phyloP scores from a whole-genome alignment of 2,888 invertebrate species.

The Nemurella pictetii region DNA sequence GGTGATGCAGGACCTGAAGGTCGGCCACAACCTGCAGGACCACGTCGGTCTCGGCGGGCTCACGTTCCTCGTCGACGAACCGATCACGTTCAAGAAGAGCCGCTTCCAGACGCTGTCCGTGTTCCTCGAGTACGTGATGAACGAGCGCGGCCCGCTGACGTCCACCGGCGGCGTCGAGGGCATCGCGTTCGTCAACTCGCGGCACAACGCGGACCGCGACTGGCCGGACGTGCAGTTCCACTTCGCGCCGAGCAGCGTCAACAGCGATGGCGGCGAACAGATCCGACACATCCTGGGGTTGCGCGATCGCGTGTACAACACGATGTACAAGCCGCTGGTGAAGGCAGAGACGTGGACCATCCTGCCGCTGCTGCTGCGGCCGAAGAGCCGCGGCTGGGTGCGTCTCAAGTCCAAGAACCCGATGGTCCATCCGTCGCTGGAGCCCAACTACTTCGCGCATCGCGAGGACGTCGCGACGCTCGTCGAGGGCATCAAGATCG shows the following conservation, averaged over 20 bases:
- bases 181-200: slow-evolving; percentile 83
- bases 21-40: slow-evolving; percentile 69
- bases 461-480: slow-evolving; percentile 74
- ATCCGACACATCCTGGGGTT: slow-evolving; percentile 67
- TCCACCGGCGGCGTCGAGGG: slow-evolving; percentile 81
- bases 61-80: slow-evolving; percentile 80
- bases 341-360: slow-evolving; percentile 84
- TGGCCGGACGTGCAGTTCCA: slow-evolving; percentile 90
- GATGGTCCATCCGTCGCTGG: slow-evolving; percentile 78
- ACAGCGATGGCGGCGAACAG: slow-evolving; percentile 80
- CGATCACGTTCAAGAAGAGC: slow-evolving; percentile 74
- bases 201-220: slow-evolving; percentile 74
- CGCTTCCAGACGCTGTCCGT: slow-evolving; percentile 78
- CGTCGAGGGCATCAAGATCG: slow-evolving; percentile 66
- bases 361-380: slow-evolving; percentile 76
- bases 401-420: slow-evolving; percentile 80
- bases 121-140: slow-evolving; percentile 77
- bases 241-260: slow-evolving; percentile 81
- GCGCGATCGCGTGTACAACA: slow-evolving; percentile 79
- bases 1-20: slow-evolving; percentile 72
- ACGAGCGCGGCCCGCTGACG: slow-evolving; percentile 83
- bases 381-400: slow-evolving; percentile 87
- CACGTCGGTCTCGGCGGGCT: slow-evolving; percentile 85
- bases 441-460: slow-evolving; percentile 90
- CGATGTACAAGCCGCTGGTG: slow-evolving; percentile 79